phyloP scores from a whole-genome alignment of 2,113 vertebrate genomes.

The Prietella phreatophila region DNA sequence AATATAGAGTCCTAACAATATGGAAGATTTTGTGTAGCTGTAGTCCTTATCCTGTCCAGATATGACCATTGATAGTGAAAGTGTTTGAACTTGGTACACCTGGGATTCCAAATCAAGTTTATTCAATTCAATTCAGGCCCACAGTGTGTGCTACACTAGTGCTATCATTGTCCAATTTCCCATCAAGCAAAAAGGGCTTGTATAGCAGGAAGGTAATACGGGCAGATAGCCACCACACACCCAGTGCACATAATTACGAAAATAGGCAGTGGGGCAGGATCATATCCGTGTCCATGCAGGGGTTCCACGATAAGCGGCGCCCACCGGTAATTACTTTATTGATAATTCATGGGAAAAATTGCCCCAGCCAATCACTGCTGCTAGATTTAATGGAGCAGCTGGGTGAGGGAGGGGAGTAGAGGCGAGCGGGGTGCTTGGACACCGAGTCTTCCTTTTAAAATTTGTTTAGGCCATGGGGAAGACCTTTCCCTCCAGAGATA shows the following conservation, averaged over 20 bases:
- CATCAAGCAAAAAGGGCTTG: conserved; percentile 59
- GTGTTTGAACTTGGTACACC: background rate
- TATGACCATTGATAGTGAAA: no score
- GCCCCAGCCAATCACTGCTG: conserved; percentile 70
- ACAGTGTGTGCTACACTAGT: conserved; percentile 62
- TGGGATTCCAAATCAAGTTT: conserved; percentile 2
- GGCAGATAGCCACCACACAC: conserved; percentile 74
- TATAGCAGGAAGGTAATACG: conserved; percentile 72
- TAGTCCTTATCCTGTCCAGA: background rate
- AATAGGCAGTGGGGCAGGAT: conserved; percentile 72
- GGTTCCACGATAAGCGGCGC: conserved; percentile 75
- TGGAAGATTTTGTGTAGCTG: background rate
- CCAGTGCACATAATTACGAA: conserved; percentile 74
- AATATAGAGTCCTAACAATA: background rate
- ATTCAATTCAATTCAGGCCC: background rate
- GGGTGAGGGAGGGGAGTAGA: conserved; percentile 48
- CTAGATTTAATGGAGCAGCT: conserved; percentile 73
- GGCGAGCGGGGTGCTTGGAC: conserved; percentile 46
- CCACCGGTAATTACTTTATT: conserved; percentile 82
- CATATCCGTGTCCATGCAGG: conserved; percentile 70
- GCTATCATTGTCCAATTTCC: conserved; percentile 75
- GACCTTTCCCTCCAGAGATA: conserved; percentile 75
- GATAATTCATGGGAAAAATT: conserved; percentile 78
- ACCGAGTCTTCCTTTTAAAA: conserved; percentile 72
- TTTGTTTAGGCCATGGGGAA: conserved; percentile 75